These are phyloP conservation scores for Barbus barbus DNA, from an alignment of 2,113 vertebrate species.

Conservation along the genomic window DNA sequence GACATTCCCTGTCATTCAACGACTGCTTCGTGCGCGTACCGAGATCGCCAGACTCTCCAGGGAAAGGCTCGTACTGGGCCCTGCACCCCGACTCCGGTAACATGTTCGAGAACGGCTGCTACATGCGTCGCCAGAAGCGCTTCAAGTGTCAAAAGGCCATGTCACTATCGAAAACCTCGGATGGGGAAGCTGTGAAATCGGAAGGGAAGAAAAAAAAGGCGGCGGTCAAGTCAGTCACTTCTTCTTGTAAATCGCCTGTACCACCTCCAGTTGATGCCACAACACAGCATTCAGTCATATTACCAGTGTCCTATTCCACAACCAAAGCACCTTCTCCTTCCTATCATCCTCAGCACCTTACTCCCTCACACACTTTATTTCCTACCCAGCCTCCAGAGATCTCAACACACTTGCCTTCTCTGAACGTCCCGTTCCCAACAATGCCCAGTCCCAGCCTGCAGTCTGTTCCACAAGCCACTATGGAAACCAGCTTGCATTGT, in stretches of 20 bases:
- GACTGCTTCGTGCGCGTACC: constrained; percentile 55
- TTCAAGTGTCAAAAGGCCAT: constrained; percentile 47
- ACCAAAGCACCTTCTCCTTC: constrained; percentile 27
- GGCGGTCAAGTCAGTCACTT: constrained; percentile 22
- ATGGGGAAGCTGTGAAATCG: constrained; percentile 25
- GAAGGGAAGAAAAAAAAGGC: constrained; percentile 49
- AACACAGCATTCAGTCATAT: neutral
- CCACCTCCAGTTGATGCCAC: neutral
- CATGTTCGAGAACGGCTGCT: constrained; percentile 62
- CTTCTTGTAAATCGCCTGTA: constrained; percentile 17
- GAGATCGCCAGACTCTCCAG: constrained; percentile 53
- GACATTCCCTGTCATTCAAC: constrained; percentile 56
- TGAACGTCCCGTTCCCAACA: constrained; percentile 21
- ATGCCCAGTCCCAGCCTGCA: constrained; percentile 40
- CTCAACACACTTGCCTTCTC: constrained; percentile 33
- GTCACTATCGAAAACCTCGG: constrained; percentile 22
- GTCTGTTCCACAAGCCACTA: constrained; percentile 3
- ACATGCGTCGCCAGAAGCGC: constrained; percentile 59
- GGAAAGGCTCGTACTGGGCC: constrained; percentile 59
- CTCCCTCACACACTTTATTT: constrained; percentile 29
- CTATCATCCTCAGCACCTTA: constrained; percentile 18
- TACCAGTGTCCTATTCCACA: neutral
- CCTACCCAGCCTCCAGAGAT: constrained; percentile 34
- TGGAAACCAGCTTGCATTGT: constrained; percentile 34
- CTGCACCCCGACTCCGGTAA: constrained; percentile 57